Evolutionary conservation across 2,797 vertebrate species (phyloP).

Genomic region (Xerus rutilus): DNA sequence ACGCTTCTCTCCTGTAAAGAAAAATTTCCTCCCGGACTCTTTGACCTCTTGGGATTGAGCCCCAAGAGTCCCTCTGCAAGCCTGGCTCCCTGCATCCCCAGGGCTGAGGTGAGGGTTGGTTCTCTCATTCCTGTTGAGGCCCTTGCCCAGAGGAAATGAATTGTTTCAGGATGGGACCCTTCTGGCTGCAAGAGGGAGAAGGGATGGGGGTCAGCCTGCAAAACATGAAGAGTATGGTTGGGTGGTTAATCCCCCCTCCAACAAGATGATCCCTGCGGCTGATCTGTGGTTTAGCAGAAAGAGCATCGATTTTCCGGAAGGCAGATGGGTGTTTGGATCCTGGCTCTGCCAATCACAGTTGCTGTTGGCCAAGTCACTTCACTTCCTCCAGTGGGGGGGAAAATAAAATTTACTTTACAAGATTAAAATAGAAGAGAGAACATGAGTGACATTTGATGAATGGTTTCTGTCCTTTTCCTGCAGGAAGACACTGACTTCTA

Average conservation of each 20-base stretch:
- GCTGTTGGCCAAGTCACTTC: not conserved
- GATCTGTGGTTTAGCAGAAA: conserved; percentile 20
- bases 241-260: not conserved
- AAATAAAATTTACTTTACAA: not conserved
- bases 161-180: not conserved
- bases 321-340: not conserved
- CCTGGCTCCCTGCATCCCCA: not conserved
- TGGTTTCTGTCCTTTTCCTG: not conserved
- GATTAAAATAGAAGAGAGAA: not conserved
- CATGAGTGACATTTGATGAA: not conserved
- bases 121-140: not conserved
- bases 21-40: conserved; percentile 54
- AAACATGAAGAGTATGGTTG: not conserved
- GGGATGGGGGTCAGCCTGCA: not conserved
- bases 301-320: not conserved
- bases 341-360: not conserved
- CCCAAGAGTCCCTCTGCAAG: not conserved
- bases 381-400: not conserved
- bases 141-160: not conserved
- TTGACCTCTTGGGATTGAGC: not conserved
- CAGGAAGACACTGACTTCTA: not conserved
- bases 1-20: conserved; percentile 15
- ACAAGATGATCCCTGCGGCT: not conserved
- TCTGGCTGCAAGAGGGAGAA: not conserved
- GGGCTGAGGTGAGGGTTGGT: not conserved